Evolutionary conservation across 2,113 vertebrate genomes (phyloP).

Genomic region (Anser brachyrhynchus): DNA sequence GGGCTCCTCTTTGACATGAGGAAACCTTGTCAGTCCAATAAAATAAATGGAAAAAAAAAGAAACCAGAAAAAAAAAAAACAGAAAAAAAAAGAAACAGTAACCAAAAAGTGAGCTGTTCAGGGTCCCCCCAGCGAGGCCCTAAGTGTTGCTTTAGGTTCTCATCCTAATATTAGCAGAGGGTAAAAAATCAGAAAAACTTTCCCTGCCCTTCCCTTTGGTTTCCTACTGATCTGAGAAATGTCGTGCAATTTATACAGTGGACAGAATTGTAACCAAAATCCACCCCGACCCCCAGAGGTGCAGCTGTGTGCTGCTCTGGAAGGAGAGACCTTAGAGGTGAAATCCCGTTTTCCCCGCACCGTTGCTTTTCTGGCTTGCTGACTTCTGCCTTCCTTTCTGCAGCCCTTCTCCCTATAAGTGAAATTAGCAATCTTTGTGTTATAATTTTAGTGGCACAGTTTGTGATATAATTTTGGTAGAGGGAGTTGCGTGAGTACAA

Average conservation of each 20-base stretch:
- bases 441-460: not conserved
- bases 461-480: not conserved
- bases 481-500: not conserved
- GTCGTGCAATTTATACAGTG: not conserved
- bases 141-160: not conserved
- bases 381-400: not conserved
- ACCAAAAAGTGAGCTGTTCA: not conserved
- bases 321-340: fast-evolving
- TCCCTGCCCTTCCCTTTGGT: not conserved
- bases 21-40: slow-evolving; percentile 1
- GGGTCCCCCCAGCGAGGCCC: not conserved
- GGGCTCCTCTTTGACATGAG: not conserved
- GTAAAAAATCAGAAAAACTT: not conserved
- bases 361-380: not conserved
- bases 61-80: not conserved
- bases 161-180: not conserved
- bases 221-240: not conserved
- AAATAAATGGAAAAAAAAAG: slow-evolving; percentile 21
- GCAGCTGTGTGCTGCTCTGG: fast-evolving
- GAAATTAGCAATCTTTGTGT: not conserved
- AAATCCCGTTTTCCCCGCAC: not conserved
- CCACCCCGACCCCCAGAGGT: fast-evolving
- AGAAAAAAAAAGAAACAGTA: not conserved
- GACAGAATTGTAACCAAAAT: not conserved
- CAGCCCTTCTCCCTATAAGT: not conserved